phyloP scores from a whole-genome alignment of 92 coral and sea anemone species.

The Paramuricea clavata region DNA sequence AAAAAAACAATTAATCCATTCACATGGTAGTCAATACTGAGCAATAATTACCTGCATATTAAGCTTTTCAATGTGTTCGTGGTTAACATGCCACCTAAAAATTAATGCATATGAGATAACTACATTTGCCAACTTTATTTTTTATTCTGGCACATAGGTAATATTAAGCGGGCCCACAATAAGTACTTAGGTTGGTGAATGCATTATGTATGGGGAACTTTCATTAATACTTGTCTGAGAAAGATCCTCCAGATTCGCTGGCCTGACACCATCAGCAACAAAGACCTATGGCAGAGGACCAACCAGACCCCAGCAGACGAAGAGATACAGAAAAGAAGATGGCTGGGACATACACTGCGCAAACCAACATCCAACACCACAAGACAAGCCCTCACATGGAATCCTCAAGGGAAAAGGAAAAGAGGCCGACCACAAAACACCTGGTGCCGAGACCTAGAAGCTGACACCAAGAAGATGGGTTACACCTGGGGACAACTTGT shows the following conservation, averaged over 20 bases:
- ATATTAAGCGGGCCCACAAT: too few species aligned
- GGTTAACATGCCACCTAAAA: constrained; percentile 88
- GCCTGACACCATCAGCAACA: constrained; percentile 31
- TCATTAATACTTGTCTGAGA: constrained; percentile 21
- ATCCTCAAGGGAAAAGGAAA: background rate
- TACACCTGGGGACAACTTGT: background rate
- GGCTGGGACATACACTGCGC: background rate
- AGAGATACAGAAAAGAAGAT: background rate
- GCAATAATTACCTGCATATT: constrained; percentile 82
- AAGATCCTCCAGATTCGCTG: constrained; percentile 31
- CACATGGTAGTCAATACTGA: background rate
- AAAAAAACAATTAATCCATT: too few species aligned
- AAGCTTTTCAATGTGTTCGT: constrained; percentile 89
- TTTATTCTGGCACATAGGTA: too few species aligned
- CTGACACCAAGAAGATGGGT: background rate
- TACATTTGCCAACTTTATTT: too few species aligned
- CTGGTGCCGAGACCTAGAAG: background rate
- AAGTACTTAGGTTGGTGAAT: too few species aligned
- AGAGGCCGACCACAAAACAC: background rate
- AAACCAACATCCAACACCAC: background rate
- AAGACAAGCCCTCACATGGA: background rate
- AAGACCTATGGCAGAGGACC: background rate
- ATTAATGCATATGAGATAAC: background rate
- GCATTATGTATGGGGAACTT: too few species aligned
- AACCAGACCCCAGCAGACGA: background rate